These are phyloP conservation scores for Clarias magur DNA, from an alignment of 2,113 vertebrate species.

Conservation along the genomic window DNA sequence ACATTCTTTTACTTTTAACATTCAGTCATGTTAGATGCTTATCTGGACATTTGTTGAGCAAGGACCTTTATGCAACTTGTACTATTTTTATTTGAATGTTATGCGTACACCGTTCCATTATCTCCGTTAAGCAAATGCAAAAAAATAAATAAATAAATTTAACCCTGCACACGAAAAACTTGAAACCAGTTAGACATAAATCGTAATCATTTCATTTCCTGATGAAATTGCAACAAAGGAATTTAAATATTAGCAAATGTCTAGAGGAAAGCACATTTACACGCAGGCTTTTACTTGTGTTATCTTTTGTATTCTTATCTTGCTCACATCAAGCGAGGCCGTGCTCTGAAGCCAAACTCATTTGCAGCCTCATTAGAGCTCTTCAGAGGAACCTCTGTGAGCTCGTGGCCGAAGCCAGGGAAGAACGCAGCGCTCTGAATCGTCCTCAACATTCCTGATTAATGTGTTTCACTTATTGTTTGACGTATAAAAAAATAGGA, in stretches of 20 bases:
- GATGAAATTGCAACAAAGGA: background rate
- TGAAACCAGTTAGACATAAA: background rate
- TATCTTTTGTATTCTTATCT: constrained; percentile 44
- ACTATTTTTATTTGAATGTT: background rate
- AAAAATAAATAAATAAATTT: background rate
- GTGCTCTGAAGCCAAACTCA: constrained; percentile 44
- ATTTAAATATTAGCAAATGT: constrained; percentile 24
- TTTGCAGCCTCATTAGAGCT: constrained; percentile 54
- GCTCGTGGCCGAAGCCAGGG: constrained; percentile 16
- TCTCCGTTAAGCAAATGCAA: background rate
- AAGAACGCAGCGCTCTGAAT: background rate
- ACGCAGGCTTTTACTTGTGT: constrained; percentile 10
- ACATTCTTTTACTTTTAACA: background rate
- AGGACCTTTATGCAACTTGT: background rate
- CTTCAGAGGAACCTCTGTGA: constrained; percentile 33
- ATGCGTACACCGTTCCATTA: background rate
- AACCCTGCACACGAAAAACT: background rate
- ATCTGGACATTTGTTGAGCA: background rate
- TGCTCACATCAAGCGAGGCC: constrained; percentile 31
- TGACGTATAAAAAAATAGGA: background rate
- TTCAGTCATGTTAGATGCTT: background rate
- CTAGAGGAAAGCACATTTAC: constrained; percentile 34
- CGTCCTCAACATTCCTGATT: background rate
- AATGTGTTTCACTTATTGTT: background rate
- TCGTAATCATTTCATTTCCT: background rate